A percentile compares a stretch with the other conserved stretches of the same genome.
Evolutionary conservation across 2,113 vertebrate species (phyloP).

Genomic region (Morphnarchus princeps): DNA sequence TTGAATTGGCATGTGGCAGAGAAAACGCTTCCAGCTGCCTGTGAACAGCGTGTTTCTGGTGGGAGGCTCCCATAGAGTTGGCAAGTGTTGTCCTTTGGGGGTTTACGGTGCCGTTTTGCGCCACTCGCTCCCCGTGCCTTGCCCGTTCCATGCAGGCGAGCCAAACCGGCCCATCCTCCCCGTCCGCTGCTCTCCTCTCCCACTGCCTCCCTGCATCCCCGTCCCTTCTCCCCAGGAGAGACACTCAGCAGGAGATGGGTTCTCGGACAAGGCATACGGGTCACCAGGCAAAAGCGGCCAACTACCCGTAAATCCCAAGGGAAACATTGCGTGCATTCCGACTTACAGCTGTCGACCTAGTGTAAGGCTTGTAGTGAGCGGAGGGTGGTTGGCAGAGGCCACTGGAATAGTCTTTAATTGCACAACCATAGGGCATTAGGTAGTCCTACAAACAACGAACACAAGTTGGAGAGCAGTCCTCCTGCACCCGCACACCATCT

Average conservation of each 20-base stretch:
- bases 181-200: not conserved
- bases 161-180: not conserved
- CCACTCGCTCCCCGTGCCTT: not conserved
- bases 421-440: constrained; percentile 72
- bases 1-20: not conserved
- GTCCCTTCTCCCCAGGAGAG: not conserved
- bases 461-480: constrained; percentile 60
- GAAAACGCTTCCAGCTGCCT: constrained; percentile 47
- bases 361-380: constrained; percentile 68
- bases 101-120: constrained; percentile 25
- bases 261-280: not conserved
- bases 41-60: constrained; percentile 46
- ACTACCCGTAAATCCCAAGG: constrained; percentile 14
- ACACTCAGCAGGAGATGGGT: not conserved
- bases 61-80: constrained; percentile 1
- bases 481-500: not conserved
- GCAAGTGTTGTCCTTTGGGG: constrained; percentile 64
- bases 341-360: constrained; percentile 74
- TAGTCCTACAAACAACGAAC: constrained; percentile 73
- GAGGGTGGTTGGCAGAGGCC: constrained; percentile 66
- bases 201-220: not conserved
- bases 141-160: not conserved
- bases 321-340: constrained; percentile 23
- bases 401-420: constrained; percentile 71
- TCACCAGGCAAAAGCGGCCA: not conserved